Conservation (phyloP, 1,140 invertebrate genomes). For the Drosophila ambigua region DNA sequence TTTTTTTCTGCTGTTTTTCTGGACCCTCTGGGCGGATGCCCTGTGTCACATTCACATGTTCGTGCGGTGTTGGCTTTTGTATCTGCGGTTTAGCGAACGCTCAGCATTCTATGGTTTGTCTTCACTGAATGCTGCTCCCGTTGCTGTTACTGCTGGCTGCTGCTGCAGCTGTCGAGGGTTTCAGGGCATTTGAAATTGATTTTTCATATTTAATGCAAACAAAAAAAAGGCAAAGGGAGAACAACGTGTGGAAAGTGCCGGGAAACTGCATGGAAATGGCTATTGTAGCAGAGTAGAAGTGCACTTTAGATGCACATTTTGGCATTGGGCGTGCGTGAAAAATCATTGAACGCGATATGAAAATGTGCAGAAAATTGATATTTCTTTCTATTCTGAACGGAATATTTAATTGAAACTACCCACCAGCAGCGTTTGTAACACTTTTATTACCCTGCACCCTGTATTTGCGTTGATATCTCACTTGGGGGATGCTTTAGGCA, state of each 20-base stretch:
- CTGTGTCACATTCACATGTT: constrained; percentile 11
- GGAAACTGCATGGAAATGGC: neutral
- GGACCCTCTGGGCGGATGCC: neutral
- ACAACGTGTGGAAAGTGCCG: neutral
- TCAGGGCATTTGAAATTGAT: constrained; percentile 62
- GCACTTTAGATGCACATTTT: too few species aligned
- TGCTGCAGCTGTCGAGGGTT: too few species aligned
- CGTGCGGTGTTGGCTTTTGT: constrained; percentile 22
- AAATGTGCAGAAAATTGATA: too few species aligned
- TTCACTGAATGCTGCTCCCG: neutral
- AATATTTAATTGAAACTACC: too few species aligned
- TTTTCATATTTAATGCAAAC: constrained; percentile 66
- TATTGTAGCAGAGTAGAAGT: neutral
- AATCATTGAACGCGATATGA: too few species aligned
- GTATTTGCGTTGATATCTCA: too few species aligned
- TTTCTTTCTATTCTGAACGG: too few species aligned
- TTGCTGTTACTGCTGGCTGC: constrained; percentile 11
- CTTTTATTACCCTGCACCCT: too few species aligned
- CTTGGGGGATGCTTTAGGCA: too few species aligned
- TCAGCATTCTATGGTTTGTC: constrained; percentile 53
- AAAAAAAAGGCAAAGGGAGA: constrained; percentile 20
- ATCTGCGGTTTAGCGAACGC: constrained; percentile 39
- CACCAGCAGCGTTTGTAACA: too few species aligned
- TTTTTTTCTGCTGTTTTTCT: constrained; percentile 19
- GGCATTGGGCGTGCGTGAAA: too few species aligned